These are phyloP conservation scores for Porites cylindrica DNA, from an alignment of 92 coral and sea anemone genomes.

Conservation along the genomic window DNA sequence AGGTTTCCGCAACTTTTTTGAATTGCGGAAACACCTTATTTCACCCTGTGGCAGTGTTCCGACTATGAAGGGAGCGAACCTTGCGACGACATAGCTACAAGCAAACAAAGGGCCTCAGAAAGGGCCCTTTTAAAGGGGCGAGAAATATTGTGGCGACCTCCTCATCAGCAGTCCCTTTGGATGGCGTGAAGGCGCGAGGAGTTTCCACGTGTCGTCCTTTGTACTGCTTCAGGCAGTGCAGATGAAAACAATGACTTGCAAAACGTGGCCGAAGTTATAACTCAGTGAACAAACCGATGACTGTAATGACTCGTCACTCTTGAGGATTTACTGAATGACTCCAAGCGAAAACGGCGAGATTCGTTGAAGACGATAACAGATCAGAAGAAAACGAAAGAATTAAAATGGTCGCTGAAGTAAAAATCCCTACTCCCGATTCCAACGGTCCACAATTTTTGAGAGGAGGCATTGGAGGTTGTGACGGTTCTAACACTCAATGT, in stretches of 20 bases:
- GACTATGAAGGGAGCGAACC: not conserved
- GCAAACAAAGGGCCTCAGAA: not conserved
- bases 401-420: not conserved
- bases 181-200: not conserved
- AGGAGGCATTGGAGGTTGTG: not conserved
- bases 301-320: constrained; percentile 31
- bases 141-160: not conserved
- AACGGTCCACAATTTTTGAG: too few relatives aligned
- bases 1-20: too few relatives aligned
- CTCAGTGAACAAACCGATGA: not conserved
- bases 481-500: not conserved
- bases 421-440: not conserved
- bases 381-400: constrained; percentile 2
- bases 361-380: constrained; percentile 15
- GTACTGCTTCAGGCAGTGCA: not conserved
- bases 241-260: not conserved
- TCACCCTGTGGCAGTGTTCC: too few relatives aligned
- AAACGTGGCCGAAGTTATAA: not conserved
- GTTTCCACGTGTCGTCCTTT: not conserved
- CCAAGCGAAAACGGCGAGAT: constrained; percentile 9
- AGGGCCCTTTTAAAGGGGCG: not conserved
- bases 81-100: not conserved
- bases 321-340: constrained; percentile 45
- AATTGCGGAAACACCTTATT: too few relatives aligned
- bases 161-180: not conserved